These are phyloP conservation scores for Philaethria dido DNA, from an alignment of 2,888 invertebrate species.

Conservation along the genomic window DNA sequence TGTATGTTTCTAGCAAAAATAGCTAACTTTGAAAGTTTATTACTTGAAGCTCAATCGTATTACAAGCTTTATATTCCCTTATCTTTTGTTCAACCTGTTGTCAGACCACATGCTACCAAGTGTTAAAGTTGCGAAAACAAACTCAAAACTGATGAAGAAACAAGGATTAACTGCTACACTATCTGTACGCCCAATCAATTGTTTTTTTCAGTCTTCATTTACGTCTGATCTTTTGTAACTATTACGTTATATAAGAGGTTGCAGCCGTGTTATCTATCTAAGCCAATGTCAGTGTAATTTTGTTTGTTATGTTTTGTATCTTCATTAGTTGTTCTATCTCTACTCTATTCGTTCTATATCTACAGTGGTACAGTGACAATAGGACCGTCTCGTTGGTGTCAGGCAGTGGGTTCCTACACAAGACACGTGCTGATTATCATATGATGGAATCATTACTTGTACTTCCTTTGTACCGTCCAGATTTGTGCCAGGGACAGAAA, in stretches of 20 bases:
- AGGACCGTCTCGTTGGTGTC: constrained; percentile 46
- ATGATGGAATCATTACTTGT: constrained; percentile 82
- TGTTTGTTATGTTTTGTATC: constrained; percentile 52
- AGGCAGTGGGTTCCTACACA: constrained; percentile 77
- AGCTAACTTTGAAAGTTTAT: constrained; percentile 27
- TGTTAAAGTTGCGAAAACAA: constrained; percentile 30
- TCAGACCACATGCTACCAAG: constrained; percentile 42
- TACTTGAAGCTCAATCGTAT: constrained; percentile 26
- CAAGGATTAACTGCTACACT: constrained; percentile 35
- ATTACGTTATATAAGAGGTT: background rate
- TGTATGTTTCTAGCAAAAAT: constrained; percentile 25
- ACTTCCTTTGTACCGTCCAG: constrained; percentile 78
- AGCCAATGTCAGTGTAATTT: constrained; percentile 33
- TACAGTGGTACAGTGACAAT: constrained; percentile 73
- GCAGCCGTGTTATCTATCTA: constrained; percentile 1
- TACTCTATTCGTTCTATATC: constrained; percentile 58
- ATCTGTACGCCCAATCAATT: constrained; percentile 25
- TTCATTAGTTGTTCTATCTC: constrained; percentile 53
- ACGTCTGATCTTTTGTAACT: background rate
- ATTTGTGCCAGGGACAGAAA: constrained; percentile 78
- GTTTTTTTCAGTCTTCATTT: background rate
- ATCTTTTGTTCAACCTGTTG: constrained; percentile 40
- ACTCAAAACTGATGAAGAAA: constrained; percentile 48
- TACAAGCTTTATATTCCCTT: constrained; percentile 42
- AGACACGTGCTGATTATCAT: constrained; percentile 80